Conservation (phyloP, 1,140 invertebrate species). For the Euschistus heros region DNA sequence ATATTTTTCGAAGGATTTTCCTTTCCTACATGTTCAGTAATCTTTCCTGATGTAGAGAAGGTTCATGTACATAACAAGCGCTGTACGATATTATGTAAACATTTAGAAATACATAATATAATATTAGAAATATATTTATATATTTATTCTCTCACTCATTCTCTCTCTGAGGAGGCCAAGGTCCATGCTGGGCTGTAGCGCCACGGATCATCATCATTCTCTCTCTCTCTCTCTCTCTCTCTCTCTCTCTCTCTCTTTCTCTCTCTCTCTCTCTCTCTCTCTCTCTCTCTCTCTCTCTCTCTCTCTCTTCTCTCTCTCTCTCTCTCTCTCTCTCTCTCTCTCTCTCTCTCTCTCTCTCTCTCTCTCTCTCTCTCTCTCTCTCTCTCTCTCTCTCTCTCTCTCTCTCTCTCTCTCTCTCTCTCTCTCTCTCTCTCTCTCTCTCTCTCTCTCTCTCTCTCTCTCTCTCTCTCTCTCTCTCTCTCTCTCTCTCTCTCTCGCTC, state of each 20-base stretch:
- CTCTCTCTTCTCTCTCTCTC: constrained; percentile 6
- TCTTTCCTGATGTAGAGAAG: too few relatives aligned
- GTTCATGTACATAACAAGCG: too few relatives aligned
- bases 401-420: constrained; percentile 14
- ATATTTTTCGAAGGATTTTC: too few relatives aligned
- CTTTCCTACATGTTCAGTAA: too few relatives aligned
- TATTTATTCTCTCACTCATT: too few relatives aligned
- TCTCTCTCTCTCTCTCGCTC: constrained; percentile 11
- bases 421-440: constrained; percentile 14
- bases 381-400: constrained; percentile 14
- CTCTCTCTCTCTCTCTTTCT: constrained; percentile 2
- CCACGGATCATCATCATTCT: too few relatives aligned
- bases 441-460: constrained; percentile 12
- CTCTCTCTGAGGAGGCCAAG: too few relatives aligned
- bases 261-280: neutral
- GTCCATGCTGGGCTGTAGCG: too few relatives aligned
- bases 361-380: constrained; percentile 14
- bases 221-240: neutral
- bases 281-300: constrained; percentile 2
- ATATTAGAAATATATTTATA: too few relatives aligned
- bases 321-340: neutral
- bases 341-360: neutral
- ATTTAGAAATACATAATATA: too few relatives aligned
- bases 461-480: constrained; percentile 10
- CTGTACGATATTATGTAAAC: too few relatives aligned